Evolutionary conservation across 2,797 vertebrate species (phyloP).

Genomic region (Pampus argenteus): DNA sequence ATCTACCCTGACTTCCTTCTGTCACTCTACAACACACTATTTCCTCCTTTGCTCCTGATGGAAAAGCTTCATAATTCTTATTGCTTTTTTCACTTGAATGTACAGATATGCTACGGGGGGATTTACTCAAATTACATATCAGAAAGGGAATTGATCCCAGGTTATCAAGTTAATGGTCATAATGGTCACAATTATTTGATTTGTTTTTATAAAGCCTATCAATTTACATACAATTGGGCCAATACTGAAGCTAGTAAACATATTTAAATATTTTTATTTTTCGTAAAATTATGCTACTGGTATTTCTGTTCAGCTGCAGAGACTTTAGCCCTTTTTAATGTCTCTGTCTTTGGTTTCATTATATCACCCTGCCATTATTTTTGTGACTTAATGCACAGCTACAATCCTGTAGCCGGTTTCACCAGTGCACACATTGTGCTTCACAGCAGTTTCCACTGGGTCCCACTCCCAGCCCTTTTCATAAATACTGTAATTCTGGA

Average conservation of each 20-base stretch:
- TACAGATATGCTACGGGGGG: no score
- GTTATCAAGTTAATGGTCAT: background rate
- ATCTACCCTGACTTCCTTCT: no score
- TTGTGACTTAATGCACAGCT: conserved; percentile 6
- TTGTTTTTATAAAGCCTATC: background rate
- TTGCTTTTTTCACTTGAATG: no score
- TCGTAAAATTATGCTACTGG: background rate
- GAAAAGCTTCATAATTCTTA: no score
- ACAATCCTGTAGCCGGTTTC: conserved; percentile 6
- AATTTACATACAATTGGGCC: background rate
- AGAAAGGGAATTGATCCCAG: background rate
- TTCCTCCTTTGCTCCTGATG: no score
- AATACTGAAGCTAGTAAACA: background rate
- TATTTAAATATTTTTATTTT: background rate
- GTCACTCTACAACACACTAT: no score
- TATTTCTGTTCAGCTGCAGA: background rate
- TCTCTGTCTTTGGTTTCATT: conserved; percentile 1
- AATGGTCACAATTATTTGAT: background rate
- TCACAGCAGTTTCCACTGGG: conserved; percentile 20
- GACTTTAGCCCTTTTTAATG: background rate
- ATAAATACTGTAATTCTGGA: conserved; percentile 39
- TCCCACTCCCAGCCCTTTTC: conserved; percentile 24
- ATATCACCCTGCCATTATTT: background rate
- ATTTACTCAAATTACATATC: background rate
- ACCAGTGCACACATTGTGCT: conserved; percentile 1